Evolutionary conservation across 2,888 invertebrate genomes (phyloP).

Genomic region (Opisthograptis luteolata): DNA sequence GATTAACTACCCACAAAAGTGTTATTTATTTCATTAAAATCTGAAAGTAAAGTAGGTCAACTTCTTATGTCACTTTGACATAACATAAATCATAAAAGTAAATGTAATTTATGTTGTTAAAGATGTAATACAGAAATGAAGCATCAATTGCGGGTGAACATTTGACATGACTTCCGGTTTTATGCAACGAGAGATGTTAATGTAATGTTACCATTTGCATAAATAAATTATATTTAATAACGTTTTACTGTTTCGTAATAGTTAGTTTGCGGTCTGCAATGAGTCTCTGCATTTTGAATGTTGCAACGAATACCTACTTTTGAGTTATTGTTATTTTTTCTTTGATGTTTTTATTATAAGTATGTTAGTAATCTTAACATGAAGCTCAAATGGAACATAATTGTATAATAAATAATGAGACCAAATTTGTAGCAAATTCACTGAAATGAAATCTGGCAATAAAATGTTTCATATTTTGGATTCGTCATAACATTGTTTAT

Average conservation of each 20-base stretch:
- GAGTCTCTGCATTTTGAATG: neutral
- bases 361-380: too few relatives aligned
- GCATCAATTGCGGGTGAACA: constrained; percentile 12
- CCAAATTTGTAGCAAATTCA: too few relatives aligned
- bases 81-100: constrained; percentile 9
- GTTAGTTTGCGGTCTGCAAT: constrained; percentile 29
- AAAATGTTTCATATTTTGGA: too few relatives aligned
- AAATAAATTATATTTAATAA: constrained; percentile 47
- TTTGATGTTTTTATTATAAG: too few relatives aligned
- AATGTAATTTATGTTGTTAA: constrained; percentile 1
- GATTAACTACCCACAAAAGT: neutral
- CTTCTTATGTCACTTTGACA: neutral
- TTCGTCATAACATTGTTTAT: too few relatives aligned
- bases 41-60: constrained; percentile 9
- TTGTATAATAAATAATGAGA: too few relatives aligned
- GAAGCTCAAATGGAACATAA: too few relatives aligned
- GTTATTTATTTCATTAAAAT: too few relatives aligned
- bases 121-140: constrained; percentile 11
- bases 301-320: constrained; percentile 3
- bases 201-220: constrained; percentile 51
- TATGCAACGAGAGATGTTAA: constrained; percentile 48
- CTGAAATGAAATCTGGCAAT: too few relatives aligned
- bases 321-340: neutral
- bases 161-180: constrained; percentile 42
- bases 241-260: constrained; percentile 37